These are phyloP conservation scores for Bilobella aurantiaca DNA, from an alignment of 1,140 invertebrate species.

Conservation along the genomic window DNA sequence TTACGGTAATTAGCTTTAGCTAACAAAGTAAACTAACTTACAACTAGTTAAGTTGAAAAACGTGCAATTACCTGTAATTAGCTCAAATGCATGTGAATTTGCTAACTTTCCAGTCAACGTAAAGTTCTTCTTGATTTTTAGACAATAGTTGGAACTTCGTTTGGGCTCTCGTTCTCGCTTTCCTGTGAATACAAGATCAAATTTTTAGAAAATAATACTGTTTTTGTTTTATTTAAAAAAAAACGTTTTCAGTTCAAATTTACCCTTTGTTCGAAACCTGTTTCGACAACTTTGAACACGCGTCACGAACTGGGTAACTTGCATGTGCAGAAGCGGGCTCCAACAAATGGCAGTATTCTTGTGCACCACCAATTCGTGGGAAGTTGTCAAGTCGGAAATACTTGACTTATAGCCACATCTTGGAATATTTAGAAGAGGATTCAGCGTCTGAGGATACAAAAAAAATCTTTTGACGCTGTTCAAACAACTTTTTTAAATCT, in stretches of 20 bases:
- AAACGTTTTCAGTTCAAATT: background rate
- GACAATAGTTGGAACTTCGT: constrained; percentile 2
- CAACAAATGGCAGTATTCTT: constrained; percentile 28
- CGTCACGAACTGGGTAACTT: constrained; percentile 16
- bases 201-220: background rate
- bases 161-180: background rate
- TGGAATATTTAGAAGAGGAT: constrained; percentile 31
- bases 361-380: constrained; percentile 17
- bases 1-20: background rate
- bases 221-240: background rate
- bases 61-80: constrained; percentile 24
- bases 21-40: too few species aligned
- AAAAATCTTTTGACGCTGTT: background rate
- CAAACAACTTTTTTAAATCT: background rate
- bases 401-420: constrained; percentile 16
- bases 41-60: too few species aligned
- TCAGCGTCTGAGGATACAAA: constrained; percentile 23
- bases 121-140: constrained; percentile 30
- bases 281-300: background rate
- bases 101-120: constrained; percentile 31
- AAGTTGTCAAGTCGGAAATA: background rate
- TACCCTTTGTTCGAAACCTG: background rate
- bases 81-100: constrained; percentile 28
- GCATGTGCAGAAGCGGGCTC: constrained; percentile 30
- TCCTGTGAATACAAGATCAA: background rate